Evolutionary conservation across 2,888 invertebrate genomes (phyloP).

Genomic region (Leucophenga maculata): DNA sequence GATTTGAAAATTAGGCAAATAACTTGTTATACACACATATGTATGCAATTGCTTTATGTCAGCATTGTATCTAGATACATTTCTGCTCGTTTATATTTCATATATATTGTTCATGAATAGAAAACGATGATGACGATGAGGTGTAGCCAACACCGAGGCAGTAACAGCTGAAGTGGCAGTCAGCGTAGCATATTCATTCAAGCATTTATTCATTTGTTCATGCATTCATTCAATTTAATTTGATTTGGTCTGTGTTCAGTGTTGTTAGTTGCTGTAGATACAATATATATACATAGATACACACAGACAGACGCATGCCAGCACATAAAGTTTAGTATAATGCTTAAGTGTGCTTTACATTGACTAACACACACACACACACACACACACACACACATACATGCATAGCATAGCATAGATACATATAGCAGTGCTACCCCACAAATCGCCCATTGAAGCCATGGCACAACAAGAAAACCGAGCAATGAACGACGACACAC

Average conservation of each 20-base stretch:
- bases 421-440: too few species aligned
- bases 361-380: slow-evolving; percentile 25
- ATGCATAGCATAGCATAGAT: background rate
- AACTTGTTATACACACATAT: slow-evolving; percentile 31
- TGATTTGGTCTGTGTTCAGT: slow-evolving; percentile 36
- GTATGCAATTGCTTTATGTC: slow-evolving; percentile 29
- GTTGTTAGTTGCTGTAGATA: slow-evolving; percentile 26
- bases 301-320: slow-evolving; percentile 9
- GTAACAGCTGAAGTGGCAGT: too few species aligned
- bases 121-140: background rate
- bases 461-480: background rate
- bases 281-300: background rate
- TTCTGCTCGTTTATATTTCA: background rate
- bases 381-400: background rate
- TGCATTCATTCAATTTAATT: slow-evolving; percentile 44
- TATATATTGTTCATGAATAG: slow-evolving; percentile 6
- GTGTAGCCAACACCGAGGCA: too few species aligned
- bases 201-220: slow-evolving; percentile 26
- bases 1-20: slow-evolving; percentile 37
- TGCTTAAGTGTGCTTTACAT: slow-evolving; percentile 23
- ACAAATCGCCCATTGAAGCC: background rate
- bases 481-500: slow-evolving; percentile 18
- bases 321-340: slow-evolving; percentile 21
- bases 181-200: slow-evolving; percentile 22
- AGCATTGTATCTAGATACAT: slow-evolving; percentile 17